phyloP scores from a whole-genome alignment of 2,113 vertebrate species.

The Megaceryle torquata region DNA sequence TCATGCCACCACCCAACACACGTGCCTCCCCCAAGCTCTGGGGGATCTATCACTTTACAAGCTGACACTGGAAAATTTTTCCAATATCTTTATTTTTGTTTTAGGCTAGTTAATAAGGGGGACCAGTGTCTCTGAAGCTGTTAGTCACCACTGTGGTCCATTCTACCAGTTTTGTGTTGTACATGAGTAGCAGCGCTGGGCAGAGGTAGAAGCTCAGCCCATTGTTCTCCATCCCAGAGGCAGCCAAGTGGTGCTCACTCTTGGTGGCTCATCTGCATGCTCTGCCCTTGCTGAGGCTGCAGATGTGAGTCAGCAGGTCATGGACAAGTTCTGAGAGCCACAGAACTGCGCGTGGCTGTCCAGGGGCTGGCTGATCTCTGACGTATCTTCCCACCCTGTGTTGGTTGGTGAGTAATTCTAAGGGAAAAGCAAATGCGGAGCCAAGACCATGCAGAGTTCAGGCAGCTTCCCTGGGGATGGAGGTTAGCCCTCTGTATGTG shows the following conservation, averaged over 20 bases:
- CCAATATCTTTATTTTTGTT: not conserved
- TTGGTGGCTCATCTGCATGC: not conserved
- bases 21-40: not conserved
- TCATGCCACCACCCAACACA: not conserved
- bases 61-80: not conserved
- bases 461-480: not conserved
- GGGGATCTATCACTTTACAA: not conserved
- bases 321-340: not conserved
- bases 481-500: not conserved
- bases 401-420: not conserved
- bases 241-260: not conserved
- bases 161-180: not conserved
- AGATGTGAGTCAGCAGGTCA: accelerated
- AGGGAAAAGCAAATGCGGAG: not conserved
- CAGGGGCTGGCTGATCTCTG: not conserved
- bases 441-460: not conserved
- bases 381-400: not conserved
- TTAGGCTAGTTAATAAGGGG: not conserved
- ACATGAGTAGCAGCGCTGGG: not conserved
- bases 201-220: not conserved
- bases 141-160: not conserved
- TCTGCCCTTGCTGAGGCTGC: accelerated
- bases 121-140: not conserved
- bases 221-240: too few relatives aligned
- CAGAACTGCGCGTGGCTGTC: not conserved